Evolutionary conservation across 2,797 vertebrate genomes (phyloP).

Genomic region (Phaenicophaeus curvirostris): DNA sequence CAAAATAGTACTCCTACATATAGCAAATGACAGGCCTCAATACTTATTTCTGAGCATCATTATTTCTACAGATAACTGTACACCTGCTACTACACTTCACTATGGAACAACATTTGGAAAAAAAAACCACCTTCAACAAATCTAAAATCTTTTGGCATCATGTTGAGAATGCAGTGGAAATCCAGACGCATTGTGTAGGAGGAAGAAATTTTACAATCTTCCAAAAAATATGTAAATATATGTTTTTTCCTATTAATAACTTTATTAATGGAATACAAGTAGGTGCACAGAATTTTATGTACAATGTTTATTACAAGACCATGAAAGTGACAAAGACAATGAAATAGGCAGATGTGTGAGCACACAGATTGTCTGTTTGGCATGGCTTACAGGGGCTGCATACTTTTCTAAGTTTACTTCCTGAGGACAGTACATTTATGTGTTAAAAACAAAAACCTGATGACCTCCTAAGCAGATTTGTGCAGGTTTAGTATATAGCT

Average conservation of each 20-base stretch:
- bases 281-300: neutral
- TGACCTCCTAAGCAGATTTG: neutral
- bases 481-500: neutral
- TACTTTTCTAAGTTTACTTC: neutral
- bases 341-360: neutral
- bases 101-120: neutral
- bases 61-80: neutral
- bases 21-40: neutral
- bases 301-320: neutral
- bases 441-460: neutral
- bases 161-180: neutral
- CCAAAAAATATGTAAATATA: neutral
- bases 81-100: neutral
- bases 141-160: neutral
- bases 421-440: neutral
- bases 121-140: neutral
- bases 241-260: neutral
- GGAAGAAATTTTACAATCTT: neutral
- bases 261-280: neutral
- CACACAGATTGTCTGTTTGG: neutral
- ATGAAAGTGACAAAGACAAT: neutral
- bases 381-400: neutral
- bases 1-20: neutral
- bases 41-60: neutral
- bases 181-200: neutral